phyloP scores from a whole-genome alignment of 2,888 invertebrate genomes.

The Bombylius major region DNA sequence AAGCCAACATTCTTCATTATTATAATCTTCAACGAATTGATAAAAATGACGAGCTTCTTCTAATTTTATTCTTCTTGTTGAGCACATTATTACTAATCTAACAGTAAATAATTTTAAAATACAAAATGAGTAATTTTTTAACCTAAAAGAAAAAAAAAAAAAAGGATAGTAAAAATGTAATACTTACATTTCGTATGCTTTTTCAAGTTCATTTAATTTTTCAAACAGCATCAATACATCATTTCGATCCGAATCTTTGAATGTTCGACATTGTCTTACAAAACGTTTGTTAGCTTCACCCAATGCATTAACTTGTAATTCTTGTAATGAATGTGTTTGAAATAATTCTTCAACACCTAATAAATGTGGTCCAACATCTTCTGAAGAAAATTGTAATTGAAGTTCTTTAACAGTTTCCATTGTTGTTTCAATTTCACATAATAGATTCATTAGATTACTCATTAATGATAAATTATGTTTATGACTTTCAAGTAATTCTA shows the following conservation, averaged over 20 bases:
- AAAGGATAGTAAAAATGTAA: neutral
- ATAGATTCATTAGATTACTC: constrained; percentile 73
- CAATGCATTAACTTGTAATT: constrained; percentile 78
- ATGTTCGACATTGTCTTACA: constrained; percentile 50
- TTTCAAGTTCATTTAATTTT: constrained; percentile 61
- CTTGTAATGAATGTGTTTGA: constrained; percentile 86
- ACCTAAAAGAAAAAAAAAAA: too few relatives aligned
- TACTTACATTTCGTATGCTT: constrained; percentile 59
- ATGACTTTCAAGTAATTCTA: constrained; percentile 75
- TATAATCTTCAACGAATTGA: constrained; percentile 92
- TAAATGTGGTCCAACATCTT: constrained; percentile 86
- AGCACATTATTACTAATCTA: constrained; percentile 27
- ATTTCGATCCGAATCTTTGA: constrained; percentile 43
- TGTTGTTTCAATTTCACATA: constrained; percentile 86
- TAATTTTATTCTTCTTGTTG: constrained; percentile 63
- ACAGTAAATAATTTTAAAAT: neutral
- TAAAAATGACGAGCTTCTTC: constrained; percentile 90
- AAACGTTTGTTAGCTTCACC: constrained; percentile 75
- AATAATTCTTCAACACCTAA: constrained; percentile 88
- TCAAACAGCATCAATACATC: constrained; percentile 50
- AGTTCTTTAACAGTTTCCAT: constrained; percentile 71
- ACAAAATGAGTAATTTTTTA: too few relatives aligned
- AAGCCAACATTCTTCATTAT: constrained; percentile 96
- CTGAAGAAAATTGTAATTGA: constrained; percentile 57
- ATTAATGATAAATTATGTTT: constrained; percentile 60